Evolutionary conservation across 2,797 vertebrate species (phyloP).

Genomic region (Tangara arthus): DNA sequence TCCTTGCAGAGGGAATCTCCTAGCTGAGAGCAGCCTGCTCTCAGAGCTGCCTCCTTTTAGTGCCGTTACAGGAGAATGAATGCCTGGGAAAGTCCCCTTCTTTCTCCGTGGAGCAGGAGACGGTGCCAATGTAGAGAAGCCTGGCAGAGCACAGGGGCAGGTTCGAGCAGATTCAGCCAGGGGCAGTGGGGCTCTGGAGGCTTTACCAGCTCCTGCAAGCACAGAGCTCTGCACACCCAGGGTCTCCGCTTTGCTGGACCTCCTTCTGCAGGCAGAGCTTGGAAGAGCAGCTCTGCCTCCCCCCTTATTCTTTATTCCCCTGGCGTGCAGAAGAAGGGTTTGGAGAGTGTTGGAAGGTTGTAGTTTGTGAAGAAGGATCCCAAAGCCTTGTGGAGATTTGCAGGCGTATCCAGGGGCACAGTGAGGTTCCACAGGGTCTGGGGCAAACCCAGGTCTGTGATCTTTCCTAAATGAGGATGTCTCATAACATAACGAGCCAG

Average conservation of each 20-base stretch:
- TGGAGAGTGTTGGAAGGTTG: not conserved
- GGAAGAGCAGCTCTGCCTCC: not conserved
- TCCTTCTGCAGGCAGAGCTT: not conserved
- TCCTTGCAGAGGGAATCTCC: not conserved
- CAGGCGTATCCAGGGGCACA: not conserved
- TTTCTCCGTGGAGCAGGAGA: not conserved
- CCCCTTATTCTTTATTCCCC: not conserved
- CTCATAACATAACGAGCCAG: not conserved
- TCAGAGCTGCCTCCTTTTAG: not conserved
- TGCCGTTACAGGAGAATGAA: not conserved
- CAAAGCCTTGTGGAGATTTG: not conserved
- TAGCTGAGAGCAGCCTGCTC: not conserved
- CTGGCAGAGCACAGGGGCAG: slow-evolving; percentile 33
- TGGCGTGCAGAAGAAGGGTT: not conserved
- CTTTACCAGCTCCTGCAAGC: not conserved
- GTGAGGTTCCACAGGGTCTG: not conserved
- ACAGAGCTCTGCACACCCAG: not conserved
- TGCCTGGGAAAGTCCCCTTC: slow-evolving; percentile 56
- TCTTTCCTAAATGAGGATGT: slow-evolving; percentile 46
- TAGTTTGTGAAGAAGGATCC: not conserved
- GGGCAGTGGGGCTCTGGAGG: not conserved
- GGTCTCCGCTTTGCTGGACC: not conserved
- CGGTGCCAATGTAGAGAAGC: not conserved
- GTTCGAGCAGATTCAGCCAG: slow-evolving; percentile 32
- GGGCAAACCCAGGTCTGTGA: slow-evolving; percentile 23